Conservation (phyloP, 2,113 vertebrate genomes). For the Charadrius vociferus region DNA sequence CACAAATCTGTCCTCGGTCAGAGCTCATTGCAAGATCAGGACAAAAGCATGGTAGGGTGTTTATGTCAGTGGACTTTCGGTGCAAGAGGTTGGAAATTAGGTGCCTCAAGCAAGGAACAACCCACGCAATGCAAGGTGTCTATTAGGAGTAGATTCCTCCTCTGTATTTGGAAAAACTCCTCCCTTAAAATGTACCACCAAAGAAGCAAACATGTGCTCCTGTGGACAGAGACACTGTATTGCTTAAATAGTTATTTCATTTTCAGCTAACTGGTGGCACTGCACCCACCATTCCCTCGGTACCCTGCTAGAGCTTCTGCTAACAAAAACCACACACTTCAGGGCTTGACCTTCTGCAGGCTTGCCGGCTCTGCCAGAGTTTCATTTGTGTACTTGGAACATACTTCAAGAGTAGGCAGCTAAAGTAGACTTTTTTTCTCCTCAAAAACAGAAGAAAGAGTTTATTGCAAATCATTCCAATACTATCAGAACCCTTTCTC, state of each 20-base stretch:
- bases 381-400: constrained; percentile 51
- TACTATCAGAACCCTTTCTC: neutral
- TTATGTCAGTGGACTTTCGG: neutral
- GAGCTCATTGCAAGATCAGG: neutral
- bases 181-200: neutral
- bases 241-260: neutral
- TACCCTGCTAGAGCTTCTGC: constrained; percentile 20
- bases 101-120: neutral
- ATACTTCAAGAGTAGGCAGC: constrained; percentile 28
- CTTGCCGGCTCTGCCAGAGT: constrained; percentile 48
- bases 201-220: neutral
- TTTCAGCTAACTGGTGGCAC: neutral
- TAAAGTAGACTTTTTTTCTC: neutral
- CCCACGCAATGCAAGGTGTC: neutral
- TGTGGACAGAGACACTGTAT: neutral
- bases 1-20: neutral
- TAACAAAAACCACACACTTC: constrained; percentile 47
- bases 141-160: neutral
- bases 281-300: neutral
- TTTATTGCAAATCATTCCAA: neutral
- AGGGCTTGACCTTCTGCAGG: constrained; percentile 24
- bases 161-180: neutral
- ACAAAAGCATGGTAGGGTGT: accelerated
- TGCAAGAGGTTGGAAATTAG: neutral
- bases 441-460: constrained; percentile 31